Percentiles rank a stretch among this genome's conserved stretches.
phyloP scores from a whole-genome alignment of 2,797 vertebrate genomes.

The Thamnophis elegans region DNA sequence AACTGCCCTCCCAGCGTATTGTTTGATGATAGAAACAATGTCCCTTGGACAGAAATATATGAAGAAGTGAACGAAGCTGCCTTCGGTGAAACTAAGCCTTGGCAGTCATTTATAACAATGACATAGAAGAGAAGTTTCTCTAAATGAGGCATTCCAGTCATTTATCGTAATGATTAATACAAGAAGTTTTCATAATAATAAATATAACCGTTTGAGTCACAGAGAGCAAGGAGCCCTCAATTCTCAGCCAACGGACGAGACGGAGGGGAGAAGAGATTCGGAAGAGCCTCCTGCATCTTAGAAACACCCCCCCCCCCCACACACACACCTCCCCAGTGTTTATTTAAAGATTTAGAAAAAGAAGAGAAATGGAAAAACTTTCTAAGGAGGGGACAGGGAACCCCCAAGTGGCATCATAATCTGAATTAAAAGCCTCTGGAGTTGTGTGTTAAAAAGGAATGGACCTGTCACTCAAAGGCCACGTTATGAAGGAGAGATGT shows the following conservation, averaged over 20 bases:
- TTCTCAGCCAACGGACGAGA: constrained; percentile 53
- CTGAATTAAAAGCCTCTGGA: constrained; percentile 71
- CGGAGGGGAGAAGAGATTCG: constrained; percentile 61
- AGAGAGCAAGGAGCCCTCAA: constrained; percentile 58
- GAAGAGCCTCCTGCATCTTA: constrained; percentile 62
- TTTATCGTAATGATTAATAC: constrained; percentile 99
- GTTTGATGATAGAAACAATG: constrained; percentile 78
- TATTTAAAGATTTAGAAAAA: constrained; percentile 27
- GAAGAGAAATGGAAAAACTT: constrained; percentile 68
- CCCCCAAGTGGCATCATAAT: constrained; percentile 66
- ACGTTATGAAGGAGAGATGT: constrained; percentile 73
- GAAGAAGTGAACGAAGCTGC: constrained; percentile 83
- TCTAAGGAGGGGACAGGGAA: constrained; percentile 53
- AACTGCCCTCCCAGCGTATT: constrained; percentile 76
- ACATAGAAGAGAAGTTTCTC: constrained; percentile 98
- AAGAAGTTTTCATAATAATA: constrained; percentile 99
- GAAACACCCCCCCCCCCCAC: constrained; percentile 68
- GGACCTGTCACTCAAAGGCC: constrained; percentile 82
- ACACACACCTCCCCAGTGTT: constrained; percentile 59
- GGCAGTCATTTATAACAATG: constrained; percentile 99
- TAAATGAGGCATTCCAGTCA: constrained; percentile 99
- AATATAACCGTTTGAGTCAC: constrained; percentile 85
- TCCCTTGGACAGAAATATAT: constrained; percentile 80
- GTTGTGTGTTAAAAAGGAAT: constrained; percentile 81
- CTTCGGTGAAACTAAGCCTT: constrained; percentile 92